Conservation (phyloP, 2,797 vertebrate species). For the Argya squamiceps region DNA sequence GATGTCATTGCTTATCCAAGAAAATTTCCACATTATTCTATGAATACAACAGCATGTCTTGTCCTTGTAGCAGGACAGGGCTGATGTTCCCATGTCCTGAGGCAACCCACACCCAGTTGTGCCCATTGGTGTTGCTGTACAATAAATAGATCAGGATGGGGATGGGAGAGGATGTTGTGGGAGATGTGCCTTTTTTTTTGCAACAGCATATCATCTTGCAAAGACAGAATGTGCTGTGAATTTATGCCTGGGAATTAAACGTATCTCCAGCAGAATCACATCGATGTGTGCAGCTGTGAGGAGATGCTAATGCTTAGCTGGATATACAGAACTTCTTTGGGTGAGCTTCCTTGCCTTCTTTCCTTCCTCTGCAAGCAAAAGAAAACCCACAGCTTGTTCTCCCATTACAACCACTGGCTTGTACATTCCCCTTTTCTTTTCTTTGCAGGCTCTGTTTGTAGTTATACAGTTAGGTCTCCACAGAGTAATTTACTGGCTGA, state of each 20-base stretch:
- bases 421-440: conserved; percentile 70
- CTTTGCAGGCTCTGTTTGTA: conserved; percentile 67
- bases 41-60: not conserved
- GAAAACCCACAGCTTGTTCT: not conserved
- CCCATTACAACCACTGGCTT: conserved; percentile 45
- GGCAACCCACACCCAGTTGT: not conserved
- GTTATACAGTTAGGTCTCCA: conserved; percentile 84
- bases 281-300: not conserved
- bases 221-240: not conserved
- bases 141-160: not conserved
- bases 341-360: not conserved
- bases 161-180: not conserved
- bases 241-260: not conserved
- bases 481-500: conserved; percentile 94
- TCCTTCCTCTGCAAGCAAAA: not conserved
- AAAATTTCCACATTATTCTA: not conserved
- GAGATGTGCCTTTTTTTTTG: not conserved
- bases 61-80: not conserved
- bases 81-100: not conserved
- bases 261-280: not conserved
- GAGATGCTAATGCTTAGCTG: accelerated
- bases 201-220: not conserved
- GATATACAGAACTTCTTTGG: not conserved
- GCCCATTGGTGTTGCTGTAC: not conserved
- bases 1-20: not conserved